A percentile compares a stretch with the other conserved stretches of the same genome.
Conservation (phyloP, 2,113 vertebrate species). For the Steatornis caripensis region DNA sequence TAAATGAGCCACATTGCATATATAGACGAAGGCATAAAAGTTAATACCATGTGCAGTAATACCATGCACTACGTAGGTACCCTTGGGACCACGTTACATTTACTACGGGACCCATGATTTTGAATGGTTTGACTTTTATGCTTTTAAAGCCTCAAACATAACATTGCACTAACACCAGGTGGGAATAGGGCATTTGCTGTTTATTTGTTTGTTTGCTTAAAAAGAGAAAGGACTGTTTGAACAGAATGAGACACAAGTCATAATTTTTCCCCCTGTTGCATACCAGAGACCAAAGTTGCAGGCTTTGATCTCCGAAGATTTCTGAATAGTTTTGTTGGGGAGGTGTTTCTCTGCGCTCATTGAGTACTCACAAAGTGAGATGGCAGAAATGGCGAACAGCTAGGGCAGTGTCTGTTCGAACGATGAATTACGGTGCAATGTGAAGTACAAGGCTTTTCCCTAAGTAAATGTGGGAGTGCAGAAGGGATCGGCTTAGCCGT, state of each 20-base stretch:
- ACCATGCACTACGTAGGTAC: not conserved
- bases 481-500: not conserved
- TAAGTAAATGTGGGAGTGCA: not conserved
- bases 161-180: not conserved
- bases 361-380: not conserved
- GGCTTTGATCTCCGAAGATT: not conserved
- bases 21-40: slow-evolving; percentile 60
- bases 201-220: slow-evolving; percentile 21
- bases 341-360: not conserved
- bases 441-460: not conserved
- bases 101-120: slow-evolving; percentile 39
- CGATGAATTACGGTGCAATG: accelerated
- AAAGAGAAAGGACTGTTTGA: not conserved
- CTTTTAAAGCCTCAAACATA: slow-evolving; percentile 33
- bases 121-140: slow-evolving; percentile 51
- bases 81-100: slow-evolving; percentile 23
- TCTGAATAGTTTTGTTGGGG: not conserved
- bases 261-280: not conserved
- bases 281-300: not conserved
- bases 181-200: slow-evolving; percentile 19
- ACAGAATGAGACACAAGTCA: not conserved
- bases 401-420: not conserved
- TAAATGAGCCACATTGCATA: slow-evolving; percentile 51
- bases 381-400: not conserved
- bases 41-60: slow-evolving; percentile 50